Evolutionary conservation across 1,140 invertebrate species (phyloP), one percentile per base, ranked within the genome.

Genomic region (Magallana angulata): DNA sequence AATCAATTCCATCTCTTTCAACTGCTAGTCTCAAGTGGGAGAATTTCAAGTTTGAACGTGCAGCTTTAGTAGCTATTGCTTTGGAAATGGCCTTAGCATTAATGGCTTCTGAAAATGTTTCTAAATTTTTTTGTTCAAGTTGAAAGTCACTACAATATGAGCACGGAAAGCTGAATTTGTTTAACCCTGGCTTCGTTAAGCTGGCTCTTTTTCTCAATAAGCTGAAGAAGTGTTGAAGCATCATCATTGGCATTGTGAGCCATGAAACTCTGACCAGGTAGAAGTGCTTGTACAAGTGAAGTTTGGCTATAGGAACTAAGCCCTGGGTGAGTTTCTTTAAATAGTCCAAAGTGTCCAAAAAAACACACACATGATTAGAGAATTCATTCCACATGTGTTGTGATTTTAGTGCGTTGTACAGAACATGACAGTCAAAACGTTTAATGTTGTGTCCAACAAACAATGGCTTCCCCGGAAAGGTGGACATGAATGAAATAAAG

Each of bases 401-500:
- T 60, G 60, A 7, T 36, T 62, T 9, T 12, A 84, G 60, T 18
- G n/a, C n/a, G 6, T 84, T 84, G 59, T 59, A 84, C n/a, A 84
- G 59, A 24, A 84, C 57, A 84, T 62, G 82, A 36, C 9, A 60
- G 9, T 84, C 82, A 62, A 84, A 84, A 4, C 58, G 1, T 84
- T 60, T 84, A 18, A 60, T 84, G 11, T 84, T 84, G 9, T 84
- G 82, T 30, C 82, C 82, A 60, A 84, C 57, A 18, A 84, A 18
- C 36, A 84, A 30, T 36, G 6, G 14, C 16, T n/a, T 64, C 60
- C n/a, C 16, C 14, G 60, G 60, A 18, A 64, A 64, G 18, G 60
- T 6, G 58, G 82, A 59, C 16, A 84, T 12, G 60, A 62, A 84
- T 12, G 12, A 16, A 30, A 84, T 60, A 30, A 84, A 84, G 8